Percentiles rank a stretch among this genome's conserved stretches.
These are phyloP conservation scores for Spatulosminthurus flaviceps DNA, from an alignment of 2,888 invertebrate genomes.

Conservation along the genomic window DNA sequence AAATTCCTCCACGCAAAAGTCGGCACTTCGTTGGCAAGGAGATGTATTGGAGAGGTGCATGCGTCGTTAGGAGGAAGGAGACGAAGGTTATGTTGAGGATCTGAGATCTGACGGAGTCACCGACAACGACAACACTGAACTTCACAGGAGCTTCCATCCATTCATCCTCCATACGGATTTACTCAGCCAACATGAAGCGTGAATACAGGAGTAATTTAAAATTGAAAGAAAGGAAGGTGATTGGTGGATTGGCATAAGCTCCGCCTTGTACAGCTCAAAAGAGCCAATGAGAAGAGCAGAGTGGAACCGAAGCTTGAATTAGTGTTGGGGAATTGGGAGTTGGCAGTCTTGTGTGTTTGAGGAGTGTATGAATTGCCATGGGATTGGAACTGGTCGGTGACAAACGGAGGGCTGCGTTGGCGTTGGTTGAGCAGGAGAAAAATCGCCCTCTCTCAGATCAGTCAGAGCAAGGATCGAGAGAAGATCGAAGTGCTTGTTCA, in stretches of 20 bases:
- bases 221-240: too few species aligned
- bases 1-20: not conserved
- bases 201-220: too few species aligned
- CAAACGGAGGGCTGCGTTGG: constrained; percentile 9
- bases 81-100: not conserved
- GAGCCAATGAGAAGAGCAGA: too few species aligned
- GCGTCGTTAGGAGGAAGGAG: not conserved
- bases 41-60: not conserved
- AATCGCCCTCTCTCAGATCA: constrained; percentile 34
- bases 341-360: not conserved
- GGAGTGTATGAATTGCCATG: not conserved
- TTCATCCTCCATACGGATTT: too few species aligned
- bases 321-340: too few species aligned
- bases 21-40: not conserved
- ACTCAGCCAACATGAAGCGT: too few species aligned
- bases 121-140: too few species aligned
- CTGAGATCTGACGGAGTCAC: not conserved
- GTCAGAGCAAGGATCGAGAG: constrained; percentile 45
- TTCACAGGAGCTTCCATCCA: too few species aligned
- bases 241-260: too few species aligned
- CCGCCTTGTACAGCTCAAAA: too few species aligned
- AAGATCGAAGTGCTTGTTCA: constrained; percentile 43
- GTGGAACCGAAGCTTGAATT: too few species aligned
- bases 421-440: constrained; percentile 26
- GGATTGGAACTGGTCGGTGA: not conserved